A percentile compares a stretch with the other conserved stretches of the same genome.
These are phyloP conservation scores for Muscicapa comitata DNA, from an alignment of 2,797 vertebrate genomes.

Conservation along the genomic window DNA sequence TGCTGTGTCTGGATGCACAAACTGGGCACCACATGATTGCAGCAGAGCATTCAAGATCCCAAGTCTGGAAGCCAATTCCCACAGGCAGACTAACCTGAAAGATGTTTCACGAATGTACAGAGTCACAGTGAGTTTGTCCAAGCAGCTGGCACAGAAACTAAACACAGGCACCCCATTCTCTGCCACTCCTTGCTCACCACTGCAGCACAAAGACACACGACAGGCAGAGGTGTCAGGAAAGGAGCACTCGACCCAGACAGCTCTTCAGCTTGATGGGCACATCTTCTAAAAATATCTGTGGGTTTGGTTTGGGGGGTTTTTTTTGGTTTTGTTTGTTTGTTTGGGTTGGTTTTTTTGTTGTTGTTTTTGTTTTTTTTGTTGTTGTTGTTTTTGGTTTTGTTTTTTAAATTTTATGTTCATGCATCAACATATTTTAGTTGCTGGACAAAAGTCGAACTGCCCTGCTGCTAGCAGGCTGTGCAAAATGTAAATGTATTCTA, in stretches of 20 bases:
- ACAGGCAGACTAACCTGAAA: not conserved
- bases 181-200: not conserved
- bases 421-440: not conserved
- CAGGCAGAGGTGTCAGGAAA: not conserved
- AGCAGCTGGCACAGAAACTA: not conserved
- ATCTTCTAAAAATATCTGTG: conserved; percentile 20
- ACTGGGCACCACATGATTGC: fast-evolving
- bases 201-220: fast-evolving
- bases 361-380: not conserved
- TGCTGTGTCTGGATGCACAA: not conserved
- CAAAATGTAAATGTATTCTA: conserved; percentile 33
- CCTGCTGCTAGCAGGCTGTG: not conserved
- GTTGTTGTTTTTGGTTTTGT: not conserved
- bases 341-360: not conserved
- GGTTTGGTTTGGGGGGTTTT: not conserved
- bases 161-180: fast-evolving
- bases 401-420: fast-evolving
- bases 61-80: not conserved
- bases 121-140: not conserved
- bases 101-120: fast-evolving
- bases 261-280: not conserved
- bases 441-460: not conserved
- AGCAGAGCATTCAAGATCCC: not conserved
- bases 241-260: not conserved
- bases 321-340: not conserved